Base-by-base conservation (phyloP, 2,888 invertebrate genomes). In the Hypolimnas misippus region DNA sequence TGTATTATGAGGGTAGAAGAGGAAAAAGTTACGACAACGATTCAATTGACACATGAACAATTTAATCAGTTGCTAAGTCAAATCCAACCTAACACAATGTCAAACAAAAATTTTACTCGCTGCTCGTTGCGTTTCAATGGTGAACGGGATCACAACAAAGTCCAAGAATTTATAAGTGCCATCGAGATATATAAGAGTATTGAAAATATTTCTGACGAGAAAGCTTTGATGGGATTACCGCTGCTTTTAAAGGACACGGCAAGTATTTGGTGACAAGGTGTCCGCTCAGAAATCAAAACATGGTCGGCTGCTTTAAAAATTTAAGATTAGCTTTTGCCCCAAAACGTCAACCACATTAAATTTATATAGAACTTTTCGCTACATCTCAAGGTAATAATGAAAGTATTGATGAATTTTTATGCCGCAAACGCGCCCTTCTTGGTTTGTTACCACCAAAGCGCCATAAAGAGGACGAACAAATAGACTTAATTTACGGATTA, bases 161-260 rank as follows among this genome's bases (percentile, higher is more conserved):
- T 52, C 2, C 33, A 52, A 17, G 52, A 52, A 35, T 52, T 52
- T 5, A 35, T 52, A 2, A 52, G 4, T 33, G 52, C 10, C 8
- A 14, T 52, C 0, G 35, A 31, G 35, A 10, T 52, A 17, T 52
- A 17, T 12, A 52, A 52, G 16, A 14, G 35, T 17, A 35, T 52
- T 3, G 16, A 16, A 35, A 7, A 52, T 16, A 52, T 52, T 6
- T 35, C 52, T 4, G 52, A 17, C 35, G 52, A 52, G 19, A 31
- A 52, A 8, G 52, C 52, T 5, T 19, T 52, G 3, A 16, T 19
- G 6, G 52, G 52, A 16, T 12, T 52, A 8, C 33, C 52, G 2
- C 21, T 53, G 3, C 38, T 53, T n/a, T 5, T 53, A 19, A 53
- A 53, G 21, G n/a, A n/a, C n/a, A n/a, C n/a, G n/a, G 53, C 53